These are phyloP conservation scores for Phylloscopus trochiloides DNA, from an alignment of 2,113 vertebrate species.

Conservation along the genomic window DNA sequence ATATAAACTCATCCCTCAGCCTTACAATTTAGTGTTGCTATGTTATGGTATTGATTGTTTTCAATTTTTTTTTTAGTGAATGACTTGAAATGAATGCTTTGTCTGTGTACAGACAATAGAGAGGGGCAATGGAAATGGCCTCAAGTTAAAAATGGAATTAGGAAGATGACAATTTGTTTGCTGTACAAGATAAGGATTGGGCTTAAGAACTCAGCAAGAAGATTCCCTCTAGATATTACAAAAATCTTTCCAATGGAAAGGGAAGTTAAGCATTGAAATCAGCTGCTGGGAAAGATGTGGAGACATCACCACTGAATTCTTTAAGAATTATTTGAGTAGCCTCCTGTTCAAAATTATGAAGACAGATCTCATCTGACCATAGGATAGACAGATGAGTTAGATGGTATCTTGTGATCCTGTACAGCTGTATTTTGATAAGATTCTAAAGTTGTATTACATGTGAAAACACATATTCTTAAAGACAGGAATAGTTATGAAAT, in stretches of 20 bases:
- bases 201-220: neutral
- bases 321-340: neutral
- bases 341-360: neutral
- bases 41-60: neutral
- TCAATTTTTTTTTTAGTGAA: neutral
- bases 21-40: neutral
- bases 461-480: neutral
- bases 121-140: neutral
- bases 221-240: neutral
- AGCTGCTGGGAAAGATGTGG: neutral
- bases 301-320: neutral
- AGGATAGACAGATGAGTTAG: neutral
- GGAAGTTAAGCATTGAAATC: neutral
- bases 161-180: neutral
- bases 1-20: neutral
- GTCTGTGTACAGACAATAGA: neutral
- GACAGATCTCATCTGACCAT: neutral
- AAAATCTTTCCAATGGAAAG: neutral
- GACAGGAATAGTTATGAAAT: neutral
- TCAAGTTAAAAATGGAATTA: neutral
- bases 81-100: neutral
- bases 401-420: neutral
- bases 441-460: neutral
- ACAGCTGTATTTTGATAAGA: neutral
- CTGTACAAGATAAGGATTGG: neutral